These are phyloP conservation scores for Chaetorhynchus papuensis DNA, from an alignment of 2,113 vertebrate species.

Conservation along the genomic window DNA sequence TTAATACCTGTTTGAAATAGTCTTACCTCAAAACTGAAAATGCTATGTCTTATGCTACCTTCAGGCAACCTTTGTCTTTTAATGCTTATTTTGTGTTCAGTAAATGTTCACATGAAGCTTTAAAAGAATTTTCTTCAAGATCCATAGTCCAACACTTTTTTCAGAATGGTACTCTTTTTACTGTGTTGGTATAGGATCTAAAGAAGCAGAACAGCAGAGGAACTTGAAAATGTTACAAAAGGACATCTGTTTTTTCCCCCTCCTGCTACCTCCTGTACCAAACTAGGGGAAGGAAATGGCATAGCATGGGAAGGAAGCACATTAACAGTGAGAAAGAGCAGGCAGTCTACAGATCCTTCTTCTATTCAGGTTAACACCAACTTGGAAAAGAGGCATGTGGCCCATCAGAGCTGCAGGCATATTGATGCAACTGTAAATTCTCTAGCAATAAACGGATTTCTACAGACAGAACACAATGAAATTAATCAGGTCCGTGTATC, in stretches of 20 bases:
- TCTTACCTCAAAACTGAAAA: background rate
- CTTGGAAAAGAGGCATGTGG: background rate
- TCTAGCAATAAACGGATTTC: background rate
- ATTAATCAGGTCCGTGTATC: rapidly evolving
- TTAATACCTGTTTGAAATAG: background rate
- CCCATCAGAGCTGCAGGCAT: background rate
- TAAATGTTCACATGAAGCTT: background rate
- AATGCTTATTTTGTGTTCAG: background rate
- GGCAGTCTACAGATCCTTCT: background rate
- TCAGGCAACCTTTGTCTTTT: background rate
- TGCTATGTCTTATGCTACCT: background rate
- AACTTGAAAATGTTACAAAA: background rate
- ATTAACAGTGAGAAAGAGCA: background rate
- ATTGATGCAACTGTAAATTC: background rate
- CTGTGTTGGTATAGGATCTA: background rate
- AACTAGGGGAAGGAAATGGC: background rate
- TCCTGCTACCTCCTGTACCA: background rate
- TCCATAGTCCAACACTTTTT: background rate
- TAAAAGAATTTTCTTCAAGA: background rate
- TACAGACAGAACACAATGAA: background rate
- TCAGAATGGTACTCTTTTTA: background rate
- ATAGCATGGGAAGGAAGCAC: background rate
- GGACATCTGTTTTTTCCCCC: background rate
- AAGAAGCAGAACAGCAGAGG: background rate
- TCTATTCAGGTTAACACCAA: background rate